Conservation (phyloP, 2,888 invertebrate genomes). For the Tinea semifulvella region DNA sequence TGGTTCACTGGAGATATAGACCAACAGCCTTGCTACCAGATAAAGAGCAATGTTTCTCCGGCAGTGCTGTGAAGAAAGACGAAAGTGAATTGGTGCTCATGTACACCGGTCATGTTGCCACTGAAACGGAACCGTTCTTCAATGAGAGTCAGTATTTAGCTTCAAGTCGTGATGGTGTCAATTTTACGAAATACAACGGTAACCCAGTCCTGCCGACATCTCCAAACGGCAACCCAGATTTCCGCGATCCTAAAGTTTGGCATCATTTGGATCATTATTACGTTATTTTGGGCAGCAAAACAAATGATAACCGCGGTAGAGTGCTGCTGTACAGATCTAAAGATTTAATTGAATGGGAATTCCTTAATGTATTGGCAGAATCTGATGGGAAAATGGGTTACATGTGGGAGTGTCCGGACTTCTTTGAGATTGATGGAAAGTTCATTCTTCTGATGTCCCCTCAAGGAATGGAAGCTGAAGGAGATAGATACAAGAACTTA, state of each 20-base stretch:
- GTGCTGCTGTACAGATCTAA: conserved; percentile 48
- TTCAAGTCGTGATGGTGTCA: conserved; percentile 43
- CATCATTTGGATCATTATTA: conserved; percentile 47
- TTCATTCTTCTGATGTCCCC: conserved; percentile 52
- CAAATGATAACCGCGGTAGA: conserved; percentile 37
- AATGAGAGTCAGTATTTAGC: conserved; percentile 52
- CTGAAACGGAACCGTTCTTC: conserved; percentile 33
- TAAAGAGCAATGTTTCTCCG: conserved; percentile 52
- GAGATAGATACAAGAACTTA: conserved; percentile 48
- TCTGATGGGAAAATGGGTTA: conserved; percentile 44
- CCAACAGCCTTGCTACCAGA: conserved; percentile 59
- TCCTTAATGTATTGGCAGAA: conserved; percentile 40
- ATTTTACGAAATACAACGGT: conserved; percentile 44
- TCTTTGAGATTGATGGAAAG: conserved; percentile 52
- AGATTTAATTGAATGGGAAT: conserved; percentile 48
- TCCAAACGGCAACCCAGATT: conserved; percentile 47
- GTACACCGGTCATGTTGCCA: conserved; percentile 41
- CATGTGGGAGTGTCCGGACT: conserved; percentile 66
- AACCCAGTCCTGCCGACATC: conserved; percentile 46
- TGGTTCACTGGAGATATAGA: conserved; percentile 56
- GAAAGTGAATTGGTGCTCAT: conserved; percentile 42
- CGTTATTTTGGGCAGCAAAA: conserved; percentile 48
- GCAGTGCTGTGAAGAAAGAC: conserved; percentile 44
- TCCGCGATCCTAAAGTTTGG: conserved; percentile 62
- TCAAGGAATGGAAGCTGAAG: conserved; percentile 44